These are phyloP conservation scores for Spea multiplicata DNA, from an alignment of 2,113 vertebrate genomes.

Conservation along the genomic window DNA sequence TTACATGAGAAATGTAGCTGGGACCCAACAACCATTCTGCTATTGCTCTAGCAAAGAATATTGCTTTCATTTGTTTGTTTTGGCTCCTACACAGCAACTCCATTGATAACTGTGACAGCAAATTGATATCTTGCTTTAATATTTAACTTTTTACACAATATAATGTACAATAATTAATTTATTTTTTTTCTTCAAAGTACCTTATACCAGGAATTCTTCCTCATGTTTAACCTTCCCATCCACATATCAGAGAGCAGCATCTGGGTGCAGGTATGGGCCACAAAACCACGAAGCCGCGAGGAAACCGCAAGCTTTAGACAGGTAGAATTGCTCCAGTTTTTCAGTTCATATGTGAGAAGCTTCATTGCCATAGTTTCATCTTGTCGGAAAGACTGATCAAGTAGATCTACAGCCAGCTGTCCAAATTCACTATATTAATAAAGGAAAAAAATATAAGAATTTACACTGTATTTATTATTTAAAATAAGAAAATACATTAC, in stretches of 20 bases:
- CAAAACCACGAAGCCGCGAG: slow-evolving; percentile 89
- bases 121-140: no score
- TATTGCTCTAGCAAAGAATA: no score
- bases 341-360: slow-evolving; percentile 93
- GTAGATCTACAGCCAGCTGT: slow-evolving; percentile 87
- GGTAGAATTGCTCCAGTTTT: slow-evolving; percentile 98
- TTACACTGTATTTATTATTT: no score
- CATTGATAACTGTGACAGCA: no score
- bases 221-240: slow-evolving; percentile 98
- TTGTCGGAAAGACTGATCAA: slow-evolving; percentile 95
- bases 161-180: no score
- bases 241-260: slow-evolving; percentile 98
- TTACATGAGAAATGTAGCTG: no score
- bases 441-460: background rate
- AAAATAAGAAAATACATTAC: no score
- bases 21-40: no score
- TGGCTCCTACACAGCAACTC: no score
- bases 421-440: slow-evolving; percentile 83
- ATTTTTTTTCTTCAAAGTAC: slow-evolving; percentile 59
- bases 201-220: slow-evolving; percentile 99
- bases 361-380: slow-evolving; percentile 99
- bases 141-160: no score
- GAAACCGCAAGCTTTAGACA: slow-evolving; percentile 96
- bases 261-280: slow-evolving; percentile 96
- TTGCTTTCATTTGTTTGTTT: no score